These are phyloP conservation scores for Carlito syrichta DNA, from an alignment of 2,113 vertebrate genomes.

Conservation along the genomic window DNA sequence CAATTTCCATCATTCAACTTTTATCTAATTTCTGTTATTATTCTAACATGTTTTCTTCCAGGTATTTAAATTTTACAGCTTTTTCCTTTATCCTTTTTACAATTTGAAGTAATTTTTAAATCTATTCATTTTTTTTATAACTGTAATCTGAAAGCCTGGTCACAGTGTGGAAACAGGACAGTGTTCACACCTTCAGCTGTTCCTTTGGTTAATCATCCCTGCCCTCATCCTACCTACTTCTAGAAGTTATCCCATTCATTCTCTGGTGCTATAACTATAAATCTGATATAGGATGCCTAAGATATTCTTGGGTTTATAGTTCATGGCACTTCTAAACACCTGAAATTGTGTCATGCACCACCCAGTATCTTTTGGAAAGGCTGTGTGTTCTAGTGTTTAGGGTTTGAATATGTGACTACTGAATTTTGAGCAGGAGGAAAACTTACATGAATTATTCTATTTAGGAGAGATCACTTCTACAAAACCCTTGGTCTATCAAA, in stretches of 20 bases:
- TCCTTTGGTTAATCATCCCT: neutral
- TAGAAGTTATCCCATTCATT: neutral
- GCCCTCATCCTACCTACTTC: neutral
- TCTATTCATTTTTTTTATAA: neutral
- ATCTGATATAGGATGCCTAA: neutral
- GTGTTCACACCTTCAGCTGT: neutral
- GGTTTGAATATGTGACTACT: neutral
- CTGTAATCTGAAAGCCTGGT: neutral
- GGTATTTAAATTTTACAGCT: neutral
- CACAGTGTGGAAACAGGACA: neutral
- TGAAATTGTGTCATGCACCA: neutral
- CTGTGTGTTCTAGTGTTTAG: neutral
- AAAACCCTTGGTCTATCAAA: neutral
- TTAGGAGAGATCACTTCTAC: neutral
- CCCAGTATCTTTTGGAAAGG: neutral
- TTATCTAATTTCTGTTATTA: neutral
- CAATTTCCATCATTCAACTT: neutral
- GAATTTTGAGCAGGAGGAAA: neutral
- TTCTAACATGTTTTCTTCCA: neutral
- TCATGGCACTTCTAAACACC: neutral
- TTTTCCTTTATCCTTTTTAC: neutral
- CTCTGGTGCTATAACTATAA: neutral
- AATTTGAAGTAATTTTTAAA: neutral
- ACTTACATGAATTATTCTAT: neutral
- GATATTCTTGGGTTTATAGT: neutral